These are phyloP conservation scores for Drosophila hydei DNA, from an alignment of 1,140 invertebrate genomes.

Conservation along the genomic window DNA sequence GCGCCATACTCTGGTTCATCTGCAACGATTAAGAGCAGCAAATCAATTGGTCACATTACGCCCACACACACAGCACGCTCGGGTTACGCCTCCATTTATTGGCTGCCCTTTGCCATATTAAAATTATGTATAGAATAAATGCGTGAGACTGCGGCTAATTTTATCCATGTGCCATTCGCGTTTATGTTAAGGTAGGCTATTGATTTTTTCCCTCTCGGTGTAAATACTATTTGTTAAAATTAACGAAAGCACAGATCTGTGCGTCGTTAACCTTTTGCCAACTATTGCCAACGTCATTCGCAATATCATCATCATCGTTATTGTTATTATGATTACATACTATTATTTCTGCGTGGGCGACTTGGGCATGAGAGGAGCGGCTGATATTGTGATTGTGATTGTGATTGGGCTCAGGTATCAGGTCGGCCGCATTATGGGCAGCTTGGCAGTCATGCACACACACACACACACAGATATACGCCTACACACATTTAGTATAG, in stretches of 20 bases:
- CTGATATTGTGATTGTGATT: conserved; percentile 48
- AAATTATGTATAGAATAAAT: conserved; percentile 1
- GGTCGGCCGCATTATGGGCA: conserved; percentile 34
- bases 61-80: conserved; percentile 60
- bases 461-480: conserved; percentile 1
- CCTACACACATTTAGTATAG: conserved; percentile 10
- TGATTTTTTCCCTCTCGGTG: conserved; percentile 57
- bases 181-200: conserved; percentile 55
- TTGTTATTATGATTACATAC: conserved; percentile 45
- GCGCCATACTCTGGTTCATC: conserved; percentile 75
- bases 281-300: conserved; percentile 26
- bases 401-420: conserved; percentile 54
- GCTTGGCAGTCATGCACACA: conserved; percentile 18
- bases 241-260: conserved; percentile 29
- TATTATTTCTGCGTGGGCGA: conserved; percentile 58
- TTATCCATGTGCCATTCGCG: conserved; percentile 52
- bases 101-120: not conserved
- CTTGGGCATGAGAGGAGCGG: conserved; percentile 20
- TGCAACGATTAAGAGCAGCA: conserved; percentile 71
- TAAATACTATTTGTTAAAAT: conserved; percentile 34
- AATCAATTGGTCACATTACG: conserved; percentile 61
- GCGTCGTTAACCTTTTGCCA: conserved; percentile 12
- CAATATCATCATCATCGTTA: conserved; percentile 38
- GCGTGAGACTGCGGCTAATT: conserved; percentile 48
- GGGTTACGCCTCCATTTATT: conserved; percentile 16